Evolutionary conservation across 2,888 invertebrate genomes (phyloP).

Genomic region (Euspilapteryx auroguttella): DNA sequence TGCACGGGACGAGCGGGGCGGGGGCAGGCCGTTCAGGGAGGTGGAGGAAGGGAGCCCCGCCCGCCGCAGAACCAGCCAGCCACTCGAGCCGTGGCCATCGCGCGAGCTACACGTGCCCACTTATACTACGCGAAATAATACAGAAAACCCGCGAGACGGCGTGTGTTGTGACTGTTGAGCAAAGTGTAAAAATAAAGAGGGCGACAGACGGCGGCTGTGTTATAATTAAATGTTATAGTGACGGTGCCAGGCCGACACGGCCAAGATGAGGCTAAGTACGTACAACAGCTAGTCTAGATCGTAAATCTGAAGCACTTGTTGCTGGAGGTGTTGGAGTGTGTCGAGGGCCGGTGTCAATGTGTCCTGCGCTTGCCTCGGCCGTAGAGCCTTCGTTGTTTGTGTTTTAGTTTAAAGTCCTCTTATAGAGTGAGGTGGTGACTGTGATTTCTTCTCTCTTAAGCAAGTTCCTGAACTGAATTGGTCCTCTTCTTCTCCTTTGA

Average conservation of each 20-base stretch:
- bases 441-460: too few species aligned
- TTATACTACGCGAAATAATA: slow-evolving; percentile 8
- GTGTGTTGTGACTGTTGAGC: slow-evolving; percentile 33
- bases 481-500: too few species aligned
- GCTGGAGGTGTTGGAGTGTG: background rate
- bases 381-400: too few species aligned
- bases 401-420: background rate
- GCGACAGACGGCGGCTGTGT: slow-evolving; percentile 47
- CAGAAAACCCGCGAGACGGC: slow-evolving; percentile 22
- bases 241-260: slow-evolving; percentile 34
- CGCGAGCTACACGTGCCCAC: slow-evolving; percentile 14
- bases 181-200: slow-evolving; percentile 57
- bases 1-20: slow-evolving; percentile 20
- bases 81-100: slow-evolving; percentile 28
- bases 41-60: slow-evolving; percentile 13
- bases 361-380: too few species aligned
- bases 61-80: slow-evolving; percentile 15
- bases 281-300: slow-evolving; percentile 26
- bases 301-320: slow-evolving; percentile 13
- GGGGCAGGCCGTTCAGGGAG: slow-evolving; percentile 13
- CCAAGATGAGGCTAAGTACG: slow-evolving; percentile 55
- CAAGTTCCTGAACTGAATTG: too few species aligned
- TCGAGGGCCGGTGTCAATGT: background rate
- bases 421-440: background rate
- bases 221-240: slow-evolving; percentile 58